Percentiles rank a stretch among this genome's conserved stretches.
phyloP scores from a whole-genome alignment of 2,888 invertebrate species.

The Sphecodes monilicornis region DNA sequence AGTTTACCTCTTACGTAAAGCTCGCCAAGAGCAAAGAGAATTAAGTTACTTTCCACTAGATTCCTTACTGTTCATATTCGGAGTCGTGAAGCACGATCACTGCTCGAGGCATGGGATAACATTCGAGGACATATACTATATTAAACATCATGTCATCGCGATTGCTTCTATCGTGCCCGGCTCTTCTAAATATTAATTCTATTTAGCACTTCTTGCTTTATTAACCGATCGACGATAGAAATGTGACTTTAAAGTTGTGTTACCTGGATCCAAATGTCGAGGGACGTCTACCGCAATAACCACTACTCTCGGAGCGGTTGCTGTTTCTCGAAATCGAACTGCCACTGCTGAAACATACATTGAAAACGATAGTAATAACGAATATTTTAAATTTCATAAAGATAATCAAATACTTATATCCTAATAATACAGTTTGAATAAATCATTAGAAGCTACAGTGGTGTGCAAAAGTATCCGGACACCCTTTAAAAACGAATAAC shows the following conservation, averaged over 20 bases:
- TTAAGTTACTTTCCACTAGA: constrained; percentile 31
- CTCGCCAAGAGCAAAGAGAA: not conserved
- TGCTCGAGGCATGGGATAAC: not conserved
- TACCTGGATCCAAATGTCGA: constrained; percentile 87
- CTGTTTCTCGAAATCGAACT: constrained; percentile 93
- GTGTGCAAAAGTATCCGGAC: too few relatives aligned
- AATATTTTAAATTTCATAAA: not conserved
- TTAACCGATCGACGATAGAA: not conserved
- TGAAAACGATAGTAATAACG: not conserved
- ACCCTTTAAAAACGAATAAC: too few relatives aligned
- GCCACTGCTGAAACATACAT: constrained; percentile 85
- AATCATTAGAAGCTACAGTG: too few relatives aligned
- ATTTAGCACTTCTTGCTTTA: not conserved
- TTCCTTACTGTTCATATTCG: constrained; percentile 11
- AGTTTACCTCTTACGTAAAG: constrained; percentile 18
- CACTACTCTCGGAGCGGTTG: constrained; percentile 92
- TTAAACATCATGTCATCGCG: constrained; percentile 33
- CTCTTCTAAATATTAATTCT: not conserved
- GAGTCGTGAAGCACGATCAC: not conserved
- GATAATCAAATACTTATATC: not conserved
- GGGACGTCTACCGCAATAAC: constrained; percentile 89
- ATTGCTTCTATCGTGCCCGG: constrained; percentile 38
- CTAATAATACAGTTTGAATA: not conserved
- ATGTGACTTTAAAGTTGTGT: constrained; percentile 61
- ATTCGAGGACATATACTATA: not conserved